These are phyloP conservation scores for Heliconius melpomene DNA, from an alignment of 1,140 invertebrate genomes.

Conservation along the genomic window DNA sequence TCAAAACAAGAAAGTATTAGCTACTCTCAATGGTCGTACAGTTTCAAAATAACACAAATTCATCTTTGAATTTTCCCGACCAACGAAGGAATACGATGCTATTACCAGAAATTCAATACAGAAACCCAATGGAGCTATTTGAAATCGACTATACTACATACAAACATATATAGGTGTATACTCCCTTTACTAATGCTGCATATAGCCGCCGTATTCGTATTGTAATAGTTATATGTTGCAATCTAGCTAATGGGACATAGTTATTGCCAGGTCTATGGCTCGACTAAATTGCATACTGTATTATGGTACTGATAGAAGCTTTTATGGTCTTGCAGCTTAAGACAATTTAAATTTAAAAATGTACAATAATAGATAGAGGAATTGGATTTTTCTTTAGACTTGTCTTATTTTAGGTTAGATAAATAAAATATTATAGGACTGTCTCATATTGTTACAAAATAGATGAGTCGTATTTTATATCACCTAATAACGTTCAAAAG, in stretches of 20 bases:
- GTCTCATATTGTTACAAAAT: too few species aligned
- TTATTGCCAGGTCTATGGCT: constrained; percentile 19
- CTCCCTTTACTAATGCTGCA: constrained; percentile 24
- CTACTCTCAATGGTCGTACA: constrained; percentile 4
- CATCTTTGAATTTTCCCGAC: constrained; percentile 31
- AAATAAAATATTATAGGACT: too few species aligned
- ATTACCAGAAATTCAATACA: constrained; percentile 41
- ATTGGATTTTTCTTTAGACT: background rate
- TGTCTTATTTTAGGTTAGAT: too few species aligned
- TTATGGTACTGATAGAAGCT: background rate
- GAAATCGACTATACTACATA: constrained; percentile 15
- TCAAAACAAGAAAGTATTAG: constrained; percentile 2
- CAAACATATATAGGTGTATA: constrained; percentile 18
- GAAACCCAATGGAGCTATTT: constrained; percentile 33
- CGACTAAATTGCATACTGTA: constrained; percentile 19
- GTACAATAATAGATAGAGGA: background rate
- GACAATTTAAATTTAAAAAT: constrained; percentile 18
- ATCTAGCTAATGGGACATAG: constrained; percentile 20
- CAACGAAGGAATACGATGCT: constrained; percentile 39
- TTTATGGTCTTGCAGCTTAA: background rate
- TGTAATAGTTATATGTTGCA: constrained; percentile 22
- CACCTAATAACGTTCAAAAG: too few species aligned
- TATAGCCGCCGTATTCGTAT: constrained; percentile 19
- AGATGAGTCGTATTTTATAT: too few species aligned
- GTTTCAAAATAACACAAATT: constrained; percentile 29